Base-by-base conservation (phyloP, 2,797 vertebrate species). In the Sebastes minor region DNA sequence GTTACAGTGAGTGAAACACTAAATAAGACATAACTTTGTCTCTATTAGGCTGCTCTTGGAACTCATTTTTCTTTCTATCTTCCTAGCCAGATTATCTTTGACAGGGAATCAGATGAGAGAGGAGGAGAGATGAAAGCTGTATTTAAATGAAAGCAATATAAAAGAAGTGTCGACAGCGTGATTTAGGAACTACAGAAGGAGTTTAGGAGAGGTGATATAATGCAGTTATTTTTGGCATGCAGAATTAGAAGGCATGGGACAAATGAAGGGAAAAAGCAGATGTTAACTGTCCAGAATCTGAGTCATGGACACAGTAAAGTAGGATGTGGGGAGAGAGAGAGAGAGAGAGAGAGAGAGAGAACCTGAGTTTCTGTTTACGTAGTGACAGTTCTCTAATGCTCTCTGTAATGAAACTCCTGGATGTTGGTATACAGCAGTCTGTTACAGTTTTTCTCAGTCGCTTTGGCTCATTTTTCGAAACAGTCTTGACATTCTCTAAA, bases 161-260 rank as follows among this genome's bases (percentile, higher is more conserved):
- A 64, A 42, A 59, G 22, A 46, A 18, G 53, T 30, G 28, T 61
- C 23, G n/a, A 9, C 38, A 1, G 16, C 1, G 2, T 73, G 55
- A 71, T 46, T 71, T 66, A 80, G 16, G 28, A 35, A n/a, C 32
- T 18, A 32, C 52, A 38, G 11, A 3, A 30, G 18, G 49, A 46
- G 66, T 75, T 71, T 49, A 71, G n/a, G 67, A 46, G 77, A 33
- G 6, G 61, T 71, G 62, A 68, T 65, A 71, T 55, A 62, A 57
- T 61, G 23, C 10, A 16, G 59, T 79, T 84, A 71, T 69, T 74
- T 65, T 65, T 78, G 66, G 63, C 57, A 27, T 10, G 30, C 13
- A 23, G 11, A 6, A 6, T 2, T 46, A 27, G 62, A 72, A 59
- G 3, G 27, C 20, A 30, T 3, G 3, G n/a, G 14, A 46, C 16